These are phyloP conservation scores for Pseudorectes ferrugineus DNA, from an alignment of 2,113 vertebrate genomes.

Conservation along the genomic window DNA sequence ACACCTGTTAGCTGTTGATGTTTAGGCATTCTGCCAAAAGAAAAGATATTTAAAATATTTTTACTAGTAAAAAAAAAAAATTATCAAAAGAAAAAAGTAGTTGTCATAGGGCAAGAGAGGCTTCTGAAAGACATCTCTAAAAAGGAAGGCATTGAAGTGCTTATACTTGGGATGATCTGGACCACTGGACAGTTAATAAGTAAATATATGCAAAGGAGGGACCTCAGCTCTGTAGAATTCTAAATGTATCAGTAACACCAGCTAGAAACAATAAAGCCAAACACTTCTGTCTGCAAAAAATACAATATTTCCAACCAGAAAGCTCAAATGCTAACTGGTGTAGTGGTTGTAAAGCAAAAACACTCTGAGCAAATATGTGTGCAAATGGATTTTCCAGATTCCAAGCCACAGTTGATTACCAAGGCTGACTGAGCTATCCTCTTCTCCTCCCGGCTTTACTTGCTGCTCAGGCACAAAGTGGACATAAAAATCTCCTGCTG, in stretches of 20 bases:
- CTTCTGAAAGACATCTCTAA: neutral
- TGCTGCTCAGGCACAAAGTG: neutral
- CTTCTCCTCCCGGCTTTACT: neutral
- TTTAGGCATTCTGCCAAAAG: neutral
- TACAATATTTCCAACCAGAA: neutral
- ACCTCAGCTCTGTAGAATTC: neutral
- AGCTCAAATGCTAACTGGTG: neutral
- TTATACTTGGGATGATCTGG: neutral
- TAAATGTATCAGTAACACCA: neutral
- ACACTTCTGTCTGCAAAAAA: neutral
- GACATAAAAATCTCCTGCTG: constrained; percentile 1
- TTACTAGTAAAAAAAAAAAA: neutral
- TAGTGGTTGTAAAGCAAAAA: neutral
- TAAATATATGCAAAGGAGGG: neutral
- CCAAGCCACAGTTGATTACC: neutral
- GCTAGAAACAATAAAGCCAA: neutral
- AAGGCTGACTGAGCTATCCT: neutral
- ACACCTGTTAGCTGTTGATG: neutral
- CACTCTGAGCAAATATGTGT: neutral
- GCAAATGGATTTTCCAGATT: neutral
- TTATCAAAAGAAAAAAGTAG: neutral
- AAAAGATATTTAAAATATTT: neutral
- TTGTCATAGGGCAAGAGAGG: neutral
- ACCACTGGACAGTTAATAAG: neutral
- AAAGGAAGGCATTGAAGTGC: neutral